Base-by-base conservation (phyloP, 2,888 invertebrate genomes). In the Nymphalis urticae region DNA sequence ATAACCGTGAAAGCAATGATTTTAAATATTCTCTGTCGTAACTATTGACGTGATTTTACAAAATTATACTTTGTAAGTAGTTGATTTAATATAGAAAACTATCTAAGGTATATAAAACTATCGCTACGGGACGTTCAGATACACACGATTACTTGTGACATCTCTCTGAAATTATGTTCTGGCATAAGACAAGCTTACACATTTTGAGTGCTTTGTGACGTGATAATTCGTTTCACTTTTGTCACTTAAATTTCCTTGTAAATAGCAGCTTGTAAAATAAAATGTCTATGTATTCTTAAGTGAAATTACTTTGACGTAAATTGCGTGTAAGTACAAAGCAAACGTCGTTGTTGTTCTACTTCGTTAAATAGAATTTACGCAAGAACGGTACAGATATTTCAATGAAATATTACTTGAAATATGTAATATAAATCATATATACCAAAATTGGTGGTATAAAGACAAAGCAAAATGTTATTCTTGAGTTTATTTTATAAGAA, bases 121-220 rank as follows among this genome's bases (percentile, higher is more conserved):
- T 56, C 17, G 48, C 27, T 53, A 10, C 17, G 16, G 36, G 47
- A 53, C 36, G 48, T 48, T 10, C 24, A 24, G n/a, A 61, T 61
- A 24, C 59, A 47, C 54, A 21, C 68, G 68, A 27, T 32, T 36
- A 36, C 48, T 61, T 69, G 62, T 69, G 56, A n/a, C 19, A 63
- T 61, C 50, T 79, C 66, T 54, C 71, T 50, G 21, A 42, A 65
- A 64, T 62, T 68, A 53, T 63, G 75, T 80, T 83, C 81, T 82
- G 80, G 72, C 74, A 71, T 75, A 66, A 53, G 59, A 66, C 65
- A 63, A 61, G 69, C 62, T 66, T 66, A 70, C 62, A 68, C 69
- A 63, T 62, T 69, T 64, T 68, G 69, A 69, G 71, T 72, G 68
- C 69, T 69, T 70, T 69, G 67, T 73, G 74, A 73, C 63, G 62